These are phyloP conservation scores for Octodonta nipae DNA, from an alignment of 2,888 invertebrate genomes.

Conservation along the genomic window DNA sequence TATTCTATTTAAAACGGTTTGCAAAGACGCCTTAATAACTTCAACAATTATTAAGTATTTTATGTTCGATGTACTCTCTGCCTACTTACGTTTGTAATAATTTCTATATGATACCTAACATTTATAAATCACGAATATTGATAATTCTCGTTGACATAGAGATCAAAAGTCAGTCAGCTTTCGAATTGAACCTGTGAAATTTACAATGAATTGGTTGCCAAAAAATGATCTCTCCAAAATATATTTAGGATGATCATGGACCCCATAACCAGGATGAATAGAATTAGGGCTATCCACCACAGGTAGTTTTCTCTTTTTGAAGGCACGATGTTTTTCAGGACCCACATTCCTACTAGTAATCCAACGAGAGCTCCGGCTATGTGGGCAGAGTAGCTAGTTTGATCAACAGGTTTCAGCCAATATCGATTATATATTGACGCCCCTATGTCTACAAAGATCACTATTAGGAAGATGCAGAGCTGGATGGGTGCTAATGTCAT, in stretches of 20 bases:
- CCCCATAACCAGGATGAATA: slow-evolving; percentile 32
- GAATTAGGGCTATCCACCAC: slow-evolving; percentile 56
- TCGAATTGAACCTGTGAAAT: no score
- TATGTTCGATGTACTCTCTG: no score
- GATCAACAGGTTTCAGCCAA: slow-evolving; percentile 48
- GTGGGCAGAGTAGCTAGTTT: slow-evolving; percentile 88
- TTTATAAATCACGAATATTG: no score
- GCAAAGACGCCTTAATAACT: no score
- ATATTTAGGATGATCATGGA: neutral
- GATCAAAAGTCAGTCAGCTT: no score
- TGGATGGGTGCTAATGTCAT: slow-evolving; percentile 87
- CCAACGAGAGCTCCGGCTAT: slow-evolving; percentile 77
- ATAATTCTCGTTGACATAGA: no score
- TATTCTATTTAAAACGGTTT: no score
- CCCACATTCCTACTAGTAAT: slow-evolving; percentile 50
- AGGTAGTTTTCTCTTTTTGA: slow-evolving; percentile 46
- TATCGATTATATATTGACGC: slow-evolving; percentile 81
- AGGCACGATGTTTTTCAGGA: slow-evolving; percentile 47
- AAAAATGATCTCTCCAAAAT: neutral
- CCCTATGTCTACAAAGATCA: slow-evolving; percentile 72
- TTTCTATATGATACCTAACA: no score
- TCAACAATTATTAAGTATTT: no score
- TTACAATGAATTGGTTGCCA: no score
- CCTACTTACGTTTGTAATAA: no score
- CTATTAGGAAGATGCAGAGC: slow-evolving; percentile 62